phyloP scores from a whole-genome alignment of 2,797 vertebrate species.

The Melanotaenia nigrans region DNA sequence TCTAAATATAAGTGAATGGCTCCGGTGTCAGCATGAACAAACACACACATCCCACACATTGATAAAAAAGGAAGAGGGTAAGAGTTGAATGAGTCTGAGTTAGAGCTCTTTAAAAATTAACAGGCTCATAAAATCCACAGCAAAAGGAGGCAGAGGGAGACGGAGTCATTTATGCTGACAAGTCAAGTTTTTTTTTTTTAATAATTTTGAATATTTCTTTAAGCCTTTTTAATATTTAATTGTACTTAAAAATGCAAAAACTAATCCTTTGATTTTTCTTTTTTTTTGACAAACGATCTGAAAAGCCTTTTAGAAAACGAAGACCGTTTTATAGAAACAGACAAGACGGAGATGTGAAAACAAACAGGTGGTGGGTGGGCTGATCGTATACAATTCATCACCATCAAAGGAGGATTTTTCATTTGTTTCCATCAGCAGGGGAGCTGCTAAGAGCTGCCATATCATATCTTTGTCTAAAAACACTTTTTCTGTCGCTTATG shows the following conservation, averaged over 20 bases:
- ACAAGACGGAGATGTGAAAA: slow-evolving; percentile 19
- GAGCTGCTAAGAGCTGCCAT: neutral
- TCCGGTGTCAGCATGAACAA: neutral
- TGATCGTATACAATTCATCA: slow-evolving; percentile 39
- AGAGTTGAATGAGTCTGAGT: slow-evolving; percentile 49
- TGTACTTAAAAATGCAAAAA: neutral
- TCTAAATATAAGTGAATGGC: slow-evolving; percentile 25
- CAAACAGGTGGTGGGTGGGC: slow-evolving; percentile 13
- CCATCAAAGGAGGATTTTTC: slow-evolving; percentile 42
- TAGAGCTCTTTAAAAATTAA: slow-evolving; percentile 51
- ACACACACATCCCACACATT: neutral
- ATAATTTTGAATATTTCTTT: slow-evolving; percentile 26
- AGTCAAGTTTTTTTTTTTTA: slow-evolving; percentile 10
- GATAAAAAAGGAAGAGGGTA: neutral
- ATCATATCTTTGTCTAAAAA: neutral
- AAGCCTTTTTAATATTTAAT: slow-evolving; percentile 35
- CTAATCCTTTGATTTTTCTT: neutral
- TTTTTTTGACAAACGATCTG: neutral
- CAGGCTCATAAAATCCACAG: slow-evolving; percentile 28
- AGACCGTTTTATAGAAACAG: slow-evolving; percentile 2
- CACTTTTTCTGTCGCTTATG: neutral
- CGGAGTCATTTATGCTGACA: slow-evolving; percentile 30
- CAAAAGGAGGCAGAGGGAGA: slow-evolving; percentile 1
- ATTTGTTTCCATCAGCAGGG: slow-evolving; percentile 36
- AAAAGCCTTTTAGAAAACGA: neutral